These are phyloP conservation scores for Leptonema lineaticorne DNA, from an alignment of 1,140 invertebrate genomes.

Conservation along the genomic window DNA sequence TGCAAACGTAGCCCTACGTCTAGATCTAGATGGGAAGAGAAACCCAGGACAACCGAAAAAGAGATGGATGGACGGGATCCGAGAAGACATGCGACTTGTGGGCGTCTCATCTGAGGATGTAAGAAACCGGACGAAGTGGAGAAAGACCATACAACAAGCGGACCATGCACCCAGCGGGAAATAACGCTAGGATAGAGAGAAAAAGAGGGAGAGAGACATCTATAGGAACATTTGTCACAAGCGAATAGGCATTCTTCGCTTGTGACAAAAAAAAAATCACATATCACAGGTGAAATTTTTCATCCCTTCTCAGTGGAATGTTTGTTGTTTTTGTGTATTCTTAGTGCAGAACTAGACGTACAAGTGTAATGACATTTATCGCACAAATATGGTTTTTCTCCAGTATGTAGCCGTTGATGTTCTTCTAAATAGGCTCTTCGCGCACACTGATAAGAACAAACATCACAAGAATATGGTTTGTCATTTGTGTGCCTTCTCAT, in stretches of 20 bases:
- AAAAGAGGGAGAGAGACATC: constrained; percentile 16
- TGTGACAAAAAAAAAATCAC: constrained; percentile 34
- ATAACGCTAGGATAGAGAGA: no score
- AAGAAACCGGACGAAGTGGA: no score
- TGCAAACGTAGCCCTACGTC: no score
- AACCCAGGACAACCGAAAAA: no score
- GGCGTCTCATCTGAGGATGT: no score
- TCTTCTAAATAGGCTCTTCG: constrained; percentile 9
- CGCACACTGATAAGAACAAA: constrained; percentile 5
- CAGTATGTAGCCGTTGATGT: constrained; percentile 28
- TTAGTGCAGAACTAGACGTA: constrained; percentile 19
- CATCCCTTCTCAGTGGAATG: constrained; percentile 32
- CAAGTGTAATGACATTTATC: constrained; percentile 37
- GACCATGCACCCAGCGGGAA: no score
- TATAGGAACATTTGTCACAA: constrained; percentile 35
- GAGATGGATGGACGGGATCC: no score
- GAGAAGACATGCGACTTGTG: no score
- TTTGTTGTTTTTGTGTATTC: constrained; percentile 37
- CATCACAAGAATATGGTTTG: constrained; percentile 22
- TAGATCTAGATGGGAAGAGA: no score
- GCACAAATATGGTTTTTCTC: constrained; percentile 35
- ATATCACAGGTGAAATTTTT: constrained; percentile 34
- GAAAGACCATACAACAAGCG: no score
- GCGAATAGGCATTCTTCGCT: constrained; percentile 35
- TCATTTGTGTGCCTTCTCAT: constrained; percentile 17